Evolutionary conservation across 92 coral and sea anemone genomes (phyloP), one percentile per base, ranked within the genome.

Genomic region (Bergia puertoricense): DNA sequence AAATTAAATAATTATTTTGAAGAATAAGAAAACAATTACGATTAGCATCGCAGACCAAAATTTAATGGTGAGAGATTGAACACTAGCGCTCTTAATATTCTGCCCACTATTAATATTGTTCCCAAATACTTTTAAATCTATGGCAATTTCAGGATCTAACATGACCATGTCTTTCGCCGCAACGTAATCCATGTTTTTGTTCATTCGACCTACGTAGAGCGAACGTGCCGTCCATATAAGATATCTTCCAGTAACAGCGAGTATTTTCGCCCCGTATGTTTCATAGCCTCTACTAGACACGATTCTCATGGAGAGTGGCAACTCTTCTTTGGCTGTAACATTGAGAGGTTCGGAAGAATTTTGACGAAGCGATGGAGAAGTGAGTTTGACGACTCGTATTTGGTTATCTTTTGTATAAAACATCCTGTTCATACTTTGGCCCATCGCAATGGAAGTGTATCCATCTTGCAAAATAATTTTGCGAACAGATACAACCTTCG

Each of bases 201-300:
- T 78, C 59, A 78, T 11, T 45, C 36, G 62, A 15, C 82, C 82
- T 3, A 78, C 44, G 23, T 78, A 78, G 13, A 78, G 82, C 82
- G 51, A 9, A 30, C 77, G 10, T 10, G 51, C 88, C 8, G 77
- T 38, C 88, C 88, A 85, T 40, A 85, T 38, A 23, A 85, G 81
- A 71, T 85, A 85, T 37, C 16, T 37, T 42, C 79, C 77, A 7
- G 57, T 14, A 15, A 85, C 88, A 3, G 77, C 80, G 13, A 85
- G 40, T 42, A 78, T 15, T 44, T 37, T 54, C n/a, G 72, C 46
- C n/a, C 43, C 37, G 5, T 72, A 65, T 11, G 75, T 85, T 30
- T 40, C 75, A 20, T 73, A 45, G 18, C 77, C 46, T 54, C 57
- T 48, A 48, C 62, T 71, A 36, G 67, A 38, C 22, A 85, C 88